Percentiles rank a stretch among this genome's conserved stretches.
Conservation (phyloP, 2,888 invertebrate genomes). For the Cephus pygmeus region DNA sequence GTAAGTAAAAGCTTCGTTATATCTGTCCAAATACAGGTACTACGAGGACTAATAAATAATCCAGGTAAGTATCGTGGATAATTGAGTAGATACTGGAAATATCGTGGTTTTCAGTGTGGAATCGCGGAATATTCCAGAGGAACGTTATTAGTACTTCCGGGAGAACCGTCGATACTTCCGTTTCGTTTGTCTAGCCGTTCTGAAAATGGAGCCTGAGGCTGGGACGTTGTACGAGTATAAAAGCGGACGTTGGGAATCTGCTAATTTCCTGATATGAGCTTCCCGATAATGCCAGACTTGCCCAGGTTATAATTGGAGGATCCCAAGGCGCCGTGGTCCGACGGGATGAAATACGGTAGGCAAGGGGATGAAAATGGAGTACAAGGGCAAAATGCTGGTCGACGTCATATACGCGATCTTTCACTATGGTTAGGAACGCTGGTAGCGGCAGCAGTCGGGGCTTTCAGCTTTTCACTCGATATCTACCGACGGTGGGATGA, state of each 20-base stretch:
- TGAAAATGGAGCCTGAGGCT: not conserved
- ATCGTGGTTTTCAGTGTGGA: not conserved
- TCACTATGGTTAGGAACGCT: not conserved
- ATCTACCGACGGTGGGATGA: not conserved
- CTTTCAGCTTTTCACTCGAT: constrained; percentile 3
- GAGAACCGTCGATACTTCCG: not conserved
- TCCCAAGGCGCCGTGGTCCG: not conserved
- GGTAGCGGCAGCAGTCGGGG: not conserved
- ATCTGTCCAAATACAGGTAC: not conserved
- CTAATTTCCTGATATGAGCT: not conserved
- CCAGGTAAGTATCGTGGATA: not conserved
- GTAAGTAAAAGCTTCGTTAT: not conserved
- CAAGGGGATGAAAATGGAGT: not conserved
- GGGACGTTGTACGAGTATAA: not conserved
- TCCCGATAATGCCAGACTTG: not conserved
- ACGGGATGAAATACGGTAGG: not conserved
- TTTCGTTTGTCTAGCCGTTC: not conserved
- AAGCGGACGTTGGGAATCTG: not conserved
- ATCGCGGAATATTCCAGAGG: not conserved
- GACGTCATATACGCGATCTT: not conserved
- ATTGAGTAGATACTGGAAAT: not conserved
- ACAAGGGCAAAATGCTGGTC: not conserved
- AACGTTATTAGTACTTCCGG: not conserved
- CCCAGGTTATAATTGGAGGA: not conserved
- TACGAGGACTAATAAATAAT: not conserved